Conservation (phyloP, 2,888 invertebrate genomes). For the Protonemura montana region DNA sequence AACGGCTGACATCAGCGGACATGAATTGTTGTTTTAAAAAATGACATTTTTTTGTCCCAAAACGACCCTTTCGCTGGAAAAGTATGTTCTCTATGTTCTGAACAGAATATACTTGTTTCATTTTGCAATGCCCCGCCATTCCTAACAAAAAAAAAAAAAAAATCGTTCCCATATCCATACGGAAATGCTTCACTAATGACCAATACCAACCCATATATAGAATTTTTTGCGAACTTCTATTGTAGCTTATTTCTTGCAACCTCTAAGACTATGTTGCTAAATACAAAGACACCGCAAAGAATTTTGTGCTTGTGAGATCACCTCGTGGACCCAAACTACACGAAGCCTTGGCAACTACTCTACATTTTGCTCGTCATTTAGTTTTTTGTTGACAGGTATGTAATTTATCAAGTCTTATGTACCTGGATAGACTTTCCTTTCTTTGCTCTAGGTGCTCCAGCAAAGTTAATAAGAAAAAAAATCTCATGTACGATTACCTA, state of each 20-base stretch:
- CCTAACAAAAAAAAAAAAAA: neutral
- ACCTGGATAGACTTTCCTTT: neutral
- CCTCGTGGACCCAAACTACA: neutral
- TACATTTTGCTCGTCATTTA: neutral
- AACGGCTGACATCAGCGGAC: no score
- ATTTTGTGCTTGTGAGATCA: neutral
- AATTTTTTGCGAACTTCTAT: neutral
- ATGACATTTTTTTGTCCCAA: no score
- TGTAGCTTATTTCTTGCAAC: neutral
- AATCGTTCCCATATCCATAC: neutral
- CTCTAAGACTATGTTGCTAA: neutral
- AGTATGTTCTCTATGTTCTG: no score
- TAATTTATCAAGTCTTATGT: neutral
- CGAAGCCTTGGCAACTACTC: neutral
- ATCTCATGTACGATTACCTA: neutral
- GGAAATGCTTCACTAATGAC: neutral
- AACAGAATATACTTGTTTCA: neutral
- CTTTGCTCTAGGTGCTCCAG: neutral
- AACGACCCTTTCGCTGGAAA: no score
- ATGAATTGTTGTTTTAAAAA: no score
- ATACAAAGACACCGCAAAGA: neutral
- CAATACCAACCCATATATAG: neutral
- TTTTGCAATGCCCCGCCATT: neutral
- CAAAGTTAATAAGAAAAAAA: neutral
- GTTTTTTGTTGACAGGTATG: neutral